A percentile compares a stretch with the other conserved stretches of the same genome.
Evolutionary conservation across 2,797 vertebrate species (phyloP).

Genomic region (Melanotaenia maccullochi): DNA sequence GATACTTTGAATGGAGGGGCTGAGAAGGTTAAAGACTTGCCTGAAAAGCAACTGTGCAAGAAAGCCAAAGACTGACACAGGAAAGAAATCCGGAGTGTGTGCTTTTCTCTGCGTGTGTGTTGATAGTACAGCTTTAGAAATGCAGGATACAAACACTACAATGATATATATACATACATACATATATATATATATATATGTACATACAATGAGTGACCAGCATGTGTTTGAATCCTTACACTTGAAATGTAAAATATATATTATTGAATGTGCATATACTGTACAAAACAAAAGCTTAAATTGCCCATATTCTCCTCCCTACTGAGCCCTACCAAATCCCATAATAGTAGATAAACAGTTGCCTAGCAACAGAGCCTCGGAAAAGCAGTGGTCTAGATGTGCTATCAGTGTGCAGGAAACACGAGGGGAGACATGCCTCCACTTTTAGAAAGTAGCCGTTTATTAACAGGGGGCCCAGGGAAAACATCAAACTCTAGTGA

Average conservation of each 20-base stretch:
- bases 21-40: conserved; percentile 65
- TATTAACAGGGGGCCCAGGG: conserved; percentile 70
- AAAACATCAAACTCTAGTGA: conserved; percentile 72
- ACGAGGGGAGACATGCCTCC: conserved; percentile 55
- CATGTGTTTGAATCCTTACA: conserved; percentile 53
- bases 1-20: conserved; percentile 69
- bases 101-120: not conserved
- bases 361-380: conserved; percentile 71
- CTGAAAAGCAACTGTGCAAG: conserved; percentile 47
- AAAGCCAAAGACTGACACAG: conserved; percentile 49
- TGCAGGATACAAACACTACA: not conserved
- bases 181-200: conserved; percentile 3
- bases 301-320: conserved; percentile 54
- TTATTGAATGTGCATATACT: conserved; percentile 20
- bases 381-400: conserved; percentile 65
- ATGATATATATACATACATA: not conserved
- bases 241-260: conserved; percentile 45
- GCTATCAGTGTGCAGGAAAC: conserved; percentile 57
- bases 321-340: conserved; percentile 64
- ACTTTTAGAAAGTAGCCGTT: conserved; percentile 69
- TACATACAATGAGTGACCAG: conserved; percentile 33
- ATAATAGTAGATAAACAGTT: conserved; percentile 76
- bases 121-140: not conserved
- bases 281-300: conserved; percentile 60
- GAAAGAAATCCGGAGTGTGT: not conserved